Evolutionary conservation across 2,797 vertebrate genomes (phyloP).

Genomic region (Crenuchus spilurus): DNA sequence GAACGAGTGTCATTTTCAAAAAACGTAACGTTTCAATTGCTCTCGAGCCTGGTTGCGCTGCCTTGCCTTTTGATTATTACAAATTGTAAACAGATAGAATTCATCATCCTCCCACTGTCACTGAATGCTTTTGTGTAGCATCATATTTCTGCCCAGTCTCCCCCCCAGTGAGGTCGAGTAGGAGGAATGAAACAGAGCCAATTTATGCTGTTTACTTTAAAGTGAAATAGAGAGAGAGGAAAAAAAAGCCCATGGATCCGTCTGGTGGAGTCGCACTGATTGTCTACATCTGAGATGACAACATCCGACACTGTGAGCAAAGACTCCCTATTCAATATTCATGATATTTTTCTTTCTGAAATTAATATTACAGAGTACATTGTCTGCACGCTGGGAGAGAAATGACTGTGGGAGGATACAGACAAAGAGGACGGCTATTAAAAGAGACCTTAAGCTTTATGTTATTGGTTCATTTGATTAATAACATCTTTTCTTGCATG

Average conservation of each 20-base stretch:
- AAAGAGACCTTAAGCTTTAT: not conserved
- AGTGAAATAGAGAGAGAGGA: slow-evolving; percentile 70
- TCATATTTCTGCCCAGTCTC: slow-evolving; percentile 66
- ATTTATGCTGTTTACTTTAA: slow-evolving; percentile 70
- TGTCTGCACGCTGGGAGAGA: slow-evolving; percentile 9
- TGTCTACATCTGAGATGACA: slow-evolving; percentile 57
- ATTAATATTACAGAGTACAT: slow-evolving; percentile 20
- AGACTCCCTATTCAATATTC: slow-evolving; percentile 43
- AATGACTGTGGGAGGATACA: not conserved
- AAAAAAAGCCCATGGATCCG: slow-evolving; percentile 65
- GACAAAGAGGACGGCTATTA: not conserved
- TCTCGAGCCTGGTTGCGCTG: slow-evolving; percentile 49
- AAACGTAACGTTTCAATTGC: slow-evolving; percentile 61
- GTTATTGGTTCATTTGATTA: slow-evolving; percentile 6
- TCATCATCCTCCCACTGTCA: slow-evolving; percentile 65
- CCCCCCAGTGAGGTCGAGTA: slow-evolving; percentile 63
- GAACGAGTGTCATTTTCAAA: slow-evolving; percentile 56
- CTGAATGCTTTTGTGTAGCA: slow-evolving; percentile 70
- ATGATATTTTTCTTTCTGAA: slow-evolving; percentile 38
- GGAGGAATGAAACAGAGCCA: slow-evolving; percentile 69
- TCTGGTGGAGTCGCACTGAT: slow-evolving; percentile 59
- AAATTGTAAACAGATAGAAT: slow-evolving; percentile 69
- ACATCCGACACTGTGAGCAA: slow-evolving; percentile 57
- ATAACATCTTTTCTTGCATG: not conserved
- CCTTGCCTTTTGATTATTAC: slow-evolving; percentile 64